Conservation (phyloP, 1,140 invertebrate species). For the Vanessa atalanta region DNA sequence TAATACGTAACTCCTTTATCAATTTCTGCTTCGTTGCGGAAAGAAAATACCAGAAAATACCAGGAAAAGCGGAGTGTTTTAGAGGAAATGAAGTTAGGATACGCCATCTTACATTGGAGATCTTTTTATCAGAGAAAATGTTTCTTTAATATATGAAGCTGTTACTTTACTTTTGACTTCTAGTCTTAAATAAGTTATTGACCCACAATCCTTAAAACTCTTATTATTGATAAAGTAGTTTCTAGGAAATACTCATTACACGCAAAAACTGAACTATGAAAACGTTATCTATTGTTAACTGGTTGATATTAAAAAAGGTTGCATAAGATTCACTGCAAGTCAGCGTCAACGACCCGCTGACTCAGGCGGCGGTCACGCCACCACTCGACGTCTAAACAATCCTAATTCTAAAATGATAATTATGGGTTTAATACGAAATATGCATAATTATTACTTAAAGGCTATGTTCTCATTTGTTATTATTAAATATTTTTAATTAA, state of each 20-base stretch:
- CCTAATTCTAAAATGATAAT: not conserved
- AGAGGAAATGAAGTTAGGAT: no score
- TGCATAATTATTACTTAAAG: no score
- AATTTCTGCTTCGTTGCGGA: not conserved
- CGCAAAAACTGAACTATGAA: not conserved
- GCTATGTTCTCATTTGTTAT: not conserved
- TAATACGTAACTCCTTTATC: not conserved
- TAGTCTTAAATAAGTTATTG: no score
- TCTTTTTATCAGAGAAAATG: no score
- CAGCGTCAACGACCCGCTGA: slow-evolving; percentile 25
- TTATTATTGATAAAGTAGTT: not conserved
- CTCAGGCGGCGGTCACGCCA: slow-evolving; percentile 18
- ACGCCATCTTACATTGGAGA: no score
- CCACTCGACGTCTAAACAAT: not conserved
- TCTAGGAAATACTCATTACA: not conserved
- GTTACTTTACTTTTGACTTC: no score
- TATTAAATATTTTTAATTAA: not conserved
- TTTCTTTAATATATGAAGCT: no score
- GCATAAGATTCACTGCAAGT: slow-evolving; percentile 9
- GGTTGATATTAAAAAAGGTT: slow-evolving; percentile 8
- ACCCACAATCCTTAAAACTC: not conserved
- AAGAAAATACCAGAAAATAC: not conserved
- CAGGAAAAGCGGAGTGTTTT: not conserved
- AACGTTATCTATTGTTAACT: not conserved
- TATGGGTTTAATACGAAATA: not conserved